Evolutionary conservation across 2,113 vertebrate species (phyloP), one percentile per base, ranked within the genome.

Genomic region (Nibea albiflora): DNA sequence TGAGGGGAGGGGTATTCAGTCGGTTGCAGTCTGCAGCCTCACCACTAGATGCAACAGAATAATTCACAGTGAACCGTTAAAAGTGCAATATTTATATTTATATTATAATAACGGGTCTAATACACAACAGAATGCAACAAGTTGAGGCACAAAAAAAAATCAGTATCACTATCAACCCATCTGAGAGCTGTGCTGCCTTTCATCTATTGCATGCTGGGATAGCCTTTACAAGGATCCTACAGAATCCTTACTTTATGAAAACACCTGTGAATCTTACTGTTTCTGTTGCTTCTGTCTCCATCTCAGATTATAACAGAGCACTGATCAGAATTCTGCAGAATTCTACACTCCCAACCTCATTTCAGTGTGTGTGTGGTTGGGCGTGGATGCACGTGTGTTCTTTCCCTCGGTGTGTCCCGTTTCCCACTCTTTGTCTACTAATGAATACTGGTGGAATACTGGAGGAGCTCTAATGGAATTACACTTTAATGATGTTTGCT

Each of bases 401-500:
- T 14, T 47, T 85, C 76, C 64, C 56, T 69, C 52, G 7, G 66
- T 22, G 62, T 60, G 56, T 80, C 65, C 64, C 5, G 22, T 64
- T 56, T 83, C 73, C 72, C 76, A 74, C 81, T 87, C 73, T 50
- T 39, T n/a, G 79, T 81, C 84, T 85, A 77, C 78, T 88, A 90
- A 89, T 93, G 85, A 92, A 89, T 60, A 73, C 73, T 26, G 54
- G 52, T 83, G 58, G 77, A 89, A 84, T 74, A 62, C 35, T 39
- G 35, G 35, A 85, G 77, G 47, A 81, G 72, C 80, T 80, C 86
- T 92, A 90, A 91, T 91, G 90, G 72, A 90, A 93, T 88, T 89
- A 84, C 79, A 70, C 85, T 88, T 90, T 88, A 90, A 93, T 90
- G 86, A 87, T 85, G 88, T 92, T 93, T 83, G 74, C 81, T 87